phyloP scores from a whole-genome alignment of 2,113 vertebrate species.

The Bufo bufo region DNA sequence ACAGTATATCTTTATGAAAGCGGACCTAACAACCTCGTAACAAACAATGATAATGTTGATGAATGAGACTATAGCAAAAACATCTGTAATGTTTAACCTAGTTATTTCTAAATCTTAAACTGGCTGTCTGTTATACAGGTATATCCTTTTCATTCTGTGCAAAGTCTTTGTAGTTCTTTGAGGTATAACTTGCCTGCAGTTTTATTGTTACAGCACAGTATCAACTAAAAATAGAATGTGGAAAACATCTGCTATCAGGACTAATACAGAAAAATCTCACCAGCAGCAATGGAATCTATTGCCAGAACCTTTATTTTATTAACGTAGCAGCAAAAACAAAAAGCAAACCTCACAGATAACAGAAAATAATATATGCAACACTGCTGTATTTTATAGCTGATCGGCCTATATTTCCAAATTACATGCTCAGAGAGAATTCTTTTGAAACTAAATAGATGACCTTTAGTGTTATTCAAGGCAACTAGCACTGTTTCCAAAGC shows the following conservation, averaged over 20 bases:
- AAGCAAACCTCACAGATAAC: not conserved
- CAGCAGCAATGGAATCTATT: not conserved
- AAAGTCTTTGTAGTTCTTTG: slow-evolving; percentile 12
- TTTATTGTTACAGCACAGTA: slow-evolving; percentile 36
- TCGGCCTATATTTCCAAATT: not conserved
- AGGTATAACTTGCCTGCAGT: slow-evolving; percentile 13
- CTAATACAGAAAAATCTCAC: slow-evolving; percentile 26
- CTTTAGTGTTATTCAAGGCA: not conserved
- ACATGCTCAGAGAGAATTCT: not conserved
- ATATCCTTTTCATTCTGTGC: not conserved
- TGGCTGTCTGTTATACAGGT: not conserved
- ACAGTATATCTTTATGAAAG: not conserved
- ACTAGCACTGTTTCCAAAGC: not conserved
- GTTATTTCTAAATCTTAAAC: not conserved
- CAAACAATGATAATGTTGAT: not conserved
- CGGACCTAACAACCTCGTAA: not conserved
- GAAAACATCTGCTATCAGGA: slow-evolving; percentile 36
- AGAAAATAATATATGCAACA: slow-evolving; percentile 2
- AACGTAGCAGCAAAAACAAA: not conserved
- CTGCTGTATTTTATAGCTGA: slow-evolving; percentile 22
- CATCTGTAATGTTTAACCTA: not conserved
- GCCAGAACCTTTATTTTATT: slow-evolving; percentile 5
- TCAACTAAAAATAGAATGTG: slow-evolving; percentile 31
- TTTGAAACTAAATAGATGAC: slow-evolving; percentile 6
- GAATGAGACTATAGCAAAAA: not conserved